Base-by-base conservation (phyloP, 1,140 invertebrate species). In the Ylistrum balloti region DNA sequence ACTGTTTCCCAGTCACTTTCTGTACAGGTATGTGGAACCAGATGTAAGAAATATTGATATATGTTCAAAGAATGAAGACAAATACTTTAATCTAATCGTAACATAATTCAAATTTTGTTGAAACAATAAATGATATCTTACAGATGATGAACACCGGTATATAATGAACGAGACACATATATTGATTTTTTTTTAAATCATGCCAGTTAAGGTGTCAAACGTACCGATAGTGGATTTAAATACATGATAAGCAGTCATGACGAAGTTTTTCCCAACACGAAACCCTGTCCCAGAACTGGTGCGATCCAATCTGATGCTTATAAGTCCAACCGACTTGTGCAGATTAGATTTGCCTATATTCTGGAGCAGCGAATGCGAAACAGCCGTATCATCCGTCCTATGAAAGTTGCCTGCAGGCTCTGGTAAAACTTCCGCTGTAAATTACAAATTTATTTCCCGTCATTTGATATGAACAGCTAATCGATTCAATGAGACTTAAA, bases 181-280 rank as follows among this genome's bases (percentile, higher is more conserved):
- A n/a, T n/a, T n/a, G n/a, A n/a, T n/a, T n/a, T n/a, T n/a, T 38
- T 38, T 13, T 7, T 38, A 38, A 7, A 13, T 5, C 35, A 13
- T 38, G 5, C 5, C 13, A 38, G 35, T 5, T 38, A 38, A 38
- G 13, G 35, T 7, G 41, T 45, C 17, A 45, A 15, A 45, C 41
- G 9, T 45, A 45, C 41, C 17, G 9, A 45, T 17, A 45, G 17
- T 45, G 1, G 1, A 0, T 45, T 74, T 28, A 74, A 74, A 28
- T 0, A 74, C 56, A 74, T 74, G 56, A 74, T 74, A 74, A 7
- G 56, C 56, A 74, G 56, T 74, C 56, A 74, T 74, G 56, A 74
- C 9, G n/a, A 28, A 74, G 15, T 74, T 74, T 74, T 74, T n/a
- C 17, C 56, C 56, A 74, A 74, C 22, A 74, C 56, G 56, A 74